phyloP scores from a whole-genome alignment of 2,113 vertebrate species.

The Campylorhamphus procurvoides region DNA sequence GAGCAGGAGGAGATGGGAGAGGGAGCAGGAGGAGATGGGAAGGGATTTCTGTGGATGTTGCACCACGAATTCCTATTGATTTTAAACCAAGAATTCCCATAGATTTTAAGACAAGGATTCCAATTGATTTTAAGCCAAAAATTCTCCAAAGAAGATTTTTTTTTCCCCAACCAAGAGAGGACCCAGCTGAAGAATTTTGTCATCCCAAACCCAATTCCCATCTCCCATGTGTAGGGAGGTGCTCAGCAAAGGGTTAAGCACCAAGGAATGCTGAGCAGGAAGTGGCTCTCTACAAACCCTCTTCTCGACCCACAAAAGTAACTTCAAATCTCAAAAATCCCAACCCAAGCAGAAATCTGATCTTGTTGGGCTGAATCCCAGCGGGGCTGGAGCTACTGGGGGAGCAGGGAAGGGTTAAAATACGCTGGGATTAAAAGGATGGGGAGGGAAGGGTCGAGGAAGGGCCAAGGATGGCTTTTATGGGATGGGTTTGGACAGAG shows the following conservation, averaged over 20 bases:
- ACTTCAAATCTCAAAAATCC: neutral
- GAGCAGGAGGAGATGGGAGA: neutral
- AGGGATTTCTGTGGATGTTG: neutral
- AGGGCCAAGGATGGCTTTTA: neutral
- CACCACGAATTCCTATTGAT: fast-evolving
- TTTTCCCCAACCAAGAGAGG: fast-evolving
- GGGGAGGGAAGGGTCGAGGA: neutral
- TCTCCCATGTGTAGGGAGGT: neutral
- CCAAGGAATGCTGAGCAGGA: neutral
- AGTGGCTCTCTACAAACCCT: neutral
- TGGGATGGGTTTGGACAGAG: fast-evolving
- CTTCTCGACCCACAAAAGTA: neutral
- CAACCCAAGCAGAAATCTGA: neutral
- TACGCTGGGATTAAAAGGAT: neutral
- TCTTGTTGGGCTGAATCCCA: neutral
- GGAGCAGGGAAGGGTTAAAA: neutral
- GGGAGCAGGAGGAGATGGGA: neutral
- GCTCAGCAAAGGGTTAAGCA: neutral
- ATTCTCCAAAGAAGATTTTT: neutral
- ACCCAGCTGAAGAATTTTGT: neutral
- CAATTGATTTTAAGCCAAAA: fast-evolving
- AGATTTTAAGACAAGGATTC: neutral
- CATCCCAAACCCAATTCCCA: fast-evolving
- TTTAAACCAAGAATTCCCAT: neutral
- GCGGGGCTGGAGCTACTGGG: fast-evolving